Percentiles rank a stretch among this genome's conserved stretches.
Evolutionary conservation across 2,797 vertebrate species (phyloP).

Genomic region (Alauda arvensis): DNA sequence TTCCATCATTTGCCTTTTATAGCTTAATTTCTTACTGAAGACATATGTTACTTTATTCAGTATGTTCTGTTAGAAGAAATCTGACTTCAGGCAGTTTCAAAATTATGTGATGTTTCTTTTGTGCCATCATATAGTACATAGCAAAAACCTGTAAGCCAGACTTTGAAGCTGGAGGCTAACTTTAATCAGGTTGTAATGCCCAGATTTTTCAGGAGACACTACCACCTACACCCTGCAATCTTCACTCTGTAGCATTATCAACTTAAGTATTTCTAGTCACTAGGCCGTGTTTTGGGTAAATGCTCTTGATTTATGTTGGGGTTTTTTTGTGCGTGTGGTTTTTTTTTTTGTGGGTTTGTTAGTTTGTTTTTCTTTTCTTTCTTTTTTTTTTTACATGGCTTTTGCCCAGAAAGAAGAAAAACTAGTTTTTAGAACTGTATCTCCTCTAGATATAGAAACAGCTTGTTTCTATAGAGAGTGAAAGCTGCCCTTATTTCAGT

Average conservation of each 20-base stretch:
- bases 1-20: background rate
- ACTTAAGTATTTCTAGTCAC: background rate
- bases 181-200: background rate
- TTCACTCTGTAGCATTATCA: background rate
- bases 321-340: background rate
- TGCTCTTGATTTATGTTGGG: background rate
- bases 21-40: background rate
- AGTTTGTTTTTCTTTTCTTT: background rate
- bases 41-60: background rate
- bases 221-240: background rate
- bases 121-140: background rate
- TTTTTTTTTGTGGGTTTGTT: background rate
- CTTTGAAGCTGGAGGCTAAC: background rate
- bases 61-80: background rate
- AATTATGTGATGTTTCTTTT: background rate
- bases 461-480: background rate
- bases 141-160: background rate
- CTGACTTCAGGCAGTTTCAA: conserved; percentile 12
- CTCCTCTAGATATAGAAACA: background rate
- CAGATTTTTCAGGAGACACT: background rate
- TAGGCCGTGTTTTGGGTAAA: background rate
- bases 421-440: background rate
- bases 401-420: background rate
- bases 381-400: background rate
- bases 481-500: background rate